Base-by-base conservation (phyloP, 2,797 vertebrate genomes). In the Carcharodon carcharias region DNA sequence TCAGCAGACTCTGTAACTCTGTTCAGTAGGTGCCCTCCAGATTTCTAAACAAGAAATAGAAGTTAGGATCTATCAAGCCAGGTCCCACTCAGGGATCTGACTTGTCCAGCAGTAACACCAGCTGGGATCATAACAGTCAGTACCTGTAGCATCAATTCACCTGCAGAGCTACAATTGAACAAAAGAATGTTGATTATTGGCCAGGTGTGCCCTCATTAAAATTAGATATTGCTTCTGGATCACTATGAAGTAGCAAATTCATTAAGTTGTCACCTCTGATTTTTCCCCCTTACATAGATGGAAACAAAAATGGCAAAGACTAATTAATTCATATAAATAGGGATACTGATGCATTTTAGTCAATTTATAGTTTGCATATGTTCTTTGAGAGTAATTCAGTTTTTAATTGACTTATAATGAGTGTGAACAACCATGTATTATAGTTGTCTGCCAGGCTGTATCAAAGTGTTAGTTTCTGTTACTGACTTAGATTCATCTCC, bases 341-440 rank as follows among this genome's bases (percentile, higher is more conserved):
- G 11, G 45, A 69, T 28, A 95, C 28, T 28, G 12, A 63, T 92
- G 35, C 11, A 69, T 71, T 71, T 45, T 54, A 35, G 4, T 54
- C 45, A 50, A 31, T 50, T 95, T 69, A 54, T 16, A 56, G 8
- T 56, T 71, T 54, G 45, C 71, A 73, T 31, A 21, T 92, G 89
- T 61, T n/a, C 89, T 92, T 6, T 92, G 58, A 61, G 58, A 0
- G 50, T 31, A 6, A 12, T 63, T 63, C 56, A 63, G 26, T 56
- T 61, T 92, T 89, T 89, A 89, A 63, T 92, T 92, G 35, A 92
- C 56, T n/a, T 63, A 58, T 92, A 63, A 92, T 61, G 31, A 92
- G 63, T 92, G 89, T 21, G 31, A 58, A 35, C 26, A 31, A 58
- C 28, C n/a, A 31, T 91, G 23, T 2, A 73, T 35, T 69, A 4